Base-by-base conservation (phyloP, 2,113 vertebrate genomes). In the Tupaia chinensis region DNA sequence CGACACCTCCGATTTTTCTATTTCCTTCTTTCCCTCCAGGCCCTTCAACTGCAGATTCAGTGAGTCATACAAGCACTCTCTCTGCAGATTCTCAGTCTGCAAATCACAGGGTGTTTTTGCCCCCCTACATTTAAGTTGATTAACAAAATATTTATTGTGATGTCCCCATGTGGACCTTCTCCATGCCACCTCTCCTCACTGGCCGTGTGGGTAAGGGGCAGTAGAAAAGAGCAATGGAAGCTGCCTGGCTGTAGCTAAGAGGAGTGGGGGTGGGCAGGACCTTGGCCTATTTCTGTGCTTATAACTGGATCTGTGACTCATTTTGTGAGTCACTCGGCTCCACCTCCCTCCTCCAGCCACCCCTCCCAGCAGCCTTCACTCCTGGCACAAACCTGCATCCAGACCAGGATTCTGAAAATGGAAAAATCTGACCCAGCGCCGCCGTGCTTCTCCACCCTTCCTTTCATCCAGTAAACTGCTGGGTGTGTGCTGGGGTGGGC, bases 231-330 rank as follows among this genome's bases (percentile, higher is more conserved):
- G 63, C 25, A 76, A 13, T 1, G 0, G 89, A 84, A 84, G 68
- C 80, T 93, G 93, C 65, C 63, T 17, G 34, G 58, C 2, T n/a
- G 85, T 7, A 61, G 44, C 17, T 66, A 23, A 29, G 70, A 27
- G 90, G 19, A 65, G n/a, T n/a, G 69, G 87, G 96, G 84, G 73
- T 69, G 81, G 92, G 95, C 79, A 90, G 88, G 85, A 82, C 88
- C 76, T 66, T 85, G 94, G 94, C 97, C 89, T 96, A 81, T 63
- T 96, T 95, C 85, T 60, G 72, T 89, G 88, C 83, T 94, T 94
- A 34, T 66, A 96, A 97, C 69, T 97, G 94, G 91, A 84, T 96
- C 60, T 61, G 20, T 97, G 95, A 97, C 78, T 97, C 93, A 97
- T 94, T 70, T 25, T 9, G 27, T 97, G 97, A 97, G 91, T 97